Conservation (phyloP, 2,113 vertebrate genomes). For the Lophotis ruficrista region DNA sequence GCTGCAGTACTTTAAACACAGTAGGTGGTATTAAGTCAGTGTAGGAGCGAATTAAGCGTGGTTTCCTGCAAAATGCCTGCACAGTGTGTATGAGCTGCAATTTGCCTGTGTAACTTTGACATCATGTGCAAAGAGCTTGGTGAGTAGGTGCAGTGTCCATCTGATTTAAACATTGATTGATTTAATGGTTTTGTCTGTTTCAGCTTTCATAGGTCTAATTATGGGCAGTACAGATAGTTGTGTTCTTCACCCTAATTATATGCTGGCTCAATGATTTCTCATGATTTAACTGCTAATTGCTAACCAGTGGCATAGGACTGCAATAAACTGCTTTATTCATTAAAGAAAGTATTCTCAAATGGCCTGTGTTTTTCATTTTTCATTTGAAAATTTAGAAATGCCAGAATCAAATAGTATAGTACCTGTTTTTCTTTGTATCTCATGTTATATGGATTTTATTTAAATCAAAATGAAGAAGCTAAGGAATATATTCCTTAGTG, state of each 20-base stretch:
- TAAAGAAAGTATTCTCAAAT: not conserved
- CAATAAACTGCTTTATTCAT: not conserved
- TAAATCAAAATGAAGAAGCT: not conserved
- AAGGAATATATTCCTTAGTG: not conserved
- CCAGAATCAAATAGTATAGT: not conserved
- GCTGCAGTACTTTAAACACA: not conserved
- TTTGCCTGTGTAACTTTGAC: not conserved
- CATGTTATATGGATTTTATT: not conserved
- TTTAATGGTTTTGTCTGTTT: not conserved
- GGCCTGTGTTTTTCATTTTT: not conserved
- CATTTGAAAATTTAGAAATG: not conserved
- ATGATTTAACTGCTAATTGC: conserved; percentile 4
- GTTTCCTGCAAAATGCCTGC: not conserved
- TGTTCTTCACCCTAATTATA: not conserved
- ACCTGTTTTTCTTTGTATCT: not conserved
- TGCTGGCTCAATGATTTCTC: not conserved
- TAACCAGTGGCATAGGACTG: not conserved
- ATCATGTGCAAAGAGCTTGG: not conserved
- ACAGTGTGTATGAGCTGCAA: not conserved
- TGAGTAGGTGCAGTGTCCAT: not conserved
- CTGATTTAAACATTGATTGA: not conserved
- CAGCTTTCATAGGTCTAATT: not conserved
- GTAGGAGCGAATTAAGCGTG: not conserved
- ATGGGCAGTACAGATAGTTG: not conserved
- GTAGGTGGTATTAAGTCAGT: not conserved